These are phyloP conservation scores for Alethe castanea DNA, from an alignment of 2,113 vertebrate species.

Conservation along the genomic window DNA sequence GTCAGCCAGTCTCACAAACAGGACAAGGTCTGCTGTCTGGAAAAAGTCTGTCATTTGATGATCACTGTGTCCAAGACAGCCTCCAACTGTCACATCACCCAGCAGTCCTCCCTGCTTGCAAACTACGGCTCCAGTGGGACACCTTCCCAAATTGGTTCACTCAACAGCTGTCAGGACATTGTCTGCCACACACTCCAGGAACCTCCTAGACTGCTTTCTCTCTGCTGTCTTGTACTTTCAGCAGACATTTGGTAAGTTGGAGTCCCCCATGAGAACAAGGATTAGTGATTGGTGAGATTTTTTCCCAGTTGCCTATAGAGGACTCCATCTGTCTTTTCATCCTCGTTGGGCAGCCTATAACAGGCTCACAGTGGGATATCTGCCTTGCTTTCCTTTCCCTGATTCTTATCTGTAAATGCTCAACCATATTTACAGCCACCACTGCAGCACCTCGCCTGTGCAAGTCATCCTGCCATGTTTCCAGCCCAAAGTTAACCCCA, in stretches of 20 bases:
- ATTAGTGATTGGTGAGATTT: background rate
- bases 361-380: background rate
- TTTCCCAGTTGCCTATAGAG: background rate
- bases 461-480: too few relatives aligned
- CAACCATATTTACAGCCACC: too few relatives aligned
- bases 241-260: background rate
- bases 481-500: background rate
- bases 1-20: background rate
- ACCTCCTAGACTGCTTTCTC: background rate
- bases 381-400: background rate
- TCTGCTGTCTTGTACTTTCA: background rate
- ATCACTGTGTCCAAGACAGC: accelerated
- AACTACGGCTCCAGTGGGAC: background rate
- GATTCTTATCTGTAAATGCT: accelerated
- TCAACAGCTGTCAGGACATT: background rate
- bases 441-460: background rate
- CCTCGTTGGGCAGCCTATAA: background rate
- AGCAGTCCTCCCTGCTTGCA: background rate
- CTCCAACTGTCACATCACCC: background rate
- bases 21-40: background rate
- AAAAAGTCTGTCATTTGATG: background rate
- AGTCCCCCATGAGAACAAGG: background rate
- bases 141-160: accelerated
- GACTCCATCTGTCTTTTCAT: background rate
- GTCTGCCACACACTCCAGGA: background rate